Evolutionary conservation across 2,797 vertebrate species (phyloP).

Genomic region (Taeniopygia guttata): DNA sequence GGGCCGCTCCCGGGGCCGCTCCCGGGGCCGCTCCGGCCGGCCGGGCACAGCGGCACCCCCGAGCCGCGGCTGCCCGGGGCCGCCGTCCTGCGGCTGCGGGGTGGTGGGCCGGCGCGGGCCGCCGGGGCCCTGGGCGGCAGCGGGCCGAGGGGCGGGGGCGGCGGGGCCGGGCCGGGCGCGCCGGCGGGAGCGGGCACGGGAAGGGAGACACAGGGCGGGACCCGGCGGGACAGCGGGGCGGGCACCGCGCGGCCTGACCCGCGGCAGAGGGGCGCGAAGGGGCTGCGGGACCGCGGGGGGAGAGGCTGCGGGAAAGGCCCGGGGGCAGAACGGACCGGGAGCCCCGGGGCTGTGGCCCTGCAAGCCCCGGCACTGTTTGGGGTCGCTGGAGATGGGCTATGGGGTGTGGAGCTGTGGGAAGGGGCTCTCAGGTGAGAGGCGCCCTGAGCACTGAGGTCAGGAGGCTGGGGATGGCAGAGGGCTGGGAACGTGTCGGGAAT

Average conservation of each 20-base stretch:
- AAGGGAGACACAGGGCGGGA: background rate
- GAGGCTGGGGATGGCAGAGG: background rate
- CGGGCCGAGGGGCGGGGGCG: background rate
- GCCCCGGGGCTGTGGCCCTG: background rate
- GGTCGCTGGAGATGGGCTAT: background rate
- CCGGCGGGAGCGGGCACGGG: background rate
- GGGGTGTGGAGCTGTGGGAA: background rate
- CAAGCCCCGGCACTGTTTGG: background rate
- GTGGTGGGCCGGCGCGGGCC: background rate
- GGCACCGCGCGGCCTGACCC: background rate
- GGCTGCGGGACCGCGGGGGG: background rate
- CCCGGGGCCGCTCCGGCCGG: background rate
- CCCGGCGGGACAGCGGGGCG: background rate
- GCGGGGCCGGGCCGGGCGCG: no score
- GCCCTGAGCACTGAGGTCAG: background rate
- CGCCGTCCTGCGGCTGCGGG: background rate
- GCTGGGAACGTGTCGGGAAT: rapidly evolving
- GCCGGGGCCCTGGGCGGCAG: background rate
- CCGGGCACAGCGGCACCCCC: background rate
- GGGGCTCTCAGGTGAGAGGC: background rate
- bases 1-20: background rate
- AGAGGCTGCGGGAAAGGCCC: background rate
- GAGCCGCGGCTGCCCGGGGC: background rate
- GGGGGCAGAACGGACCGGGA: background rate
- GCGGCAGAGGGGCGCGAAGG: background rate